Percentiles rank a stretch among this genome's conserved stretches.
Conservation (phyloP, 2,113 vertebrate genomes). For the Corythoichthys intestinalis region DNA sequence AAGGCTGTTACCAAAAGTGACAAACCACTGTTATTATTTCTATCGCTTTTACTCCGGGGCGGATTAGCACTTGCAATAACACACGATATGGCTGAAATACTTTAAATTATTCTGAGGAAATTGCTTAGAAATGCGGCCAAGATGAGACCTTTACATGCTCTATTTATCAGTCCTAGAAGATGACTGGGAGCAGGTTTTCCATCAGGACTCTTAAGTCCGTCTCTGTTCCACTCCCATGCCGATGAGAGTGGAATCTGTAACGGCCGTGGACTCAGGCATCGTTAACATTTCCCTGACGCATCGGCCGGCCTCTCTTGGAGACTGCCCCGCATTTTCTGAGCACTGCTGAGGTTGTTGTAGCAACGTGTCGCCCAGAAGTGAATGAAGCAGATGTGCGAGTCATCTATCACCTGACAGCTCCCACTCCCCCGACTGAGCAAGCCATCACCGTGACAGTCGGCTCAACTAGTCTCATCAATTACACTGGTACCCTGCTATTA, state of each 20-base stretch:
- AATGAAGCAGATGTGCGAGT: constrained; percentile 84
- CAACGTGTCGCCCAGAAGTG: constrained; percentile 81
- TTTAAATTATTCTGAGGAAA: constrained; percentile 41
- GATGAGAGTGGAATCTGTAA: constrained; percentile 68
- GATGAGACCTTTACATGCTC: constrained; percentile 45
- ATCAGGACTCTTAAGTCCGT: constrained; percentile 49
- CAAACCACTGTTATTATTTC: constrained; percentile 73
- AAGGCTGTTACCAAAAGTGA: constrained; percentile 72
- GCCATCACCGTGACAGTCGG: constrained; percentile 80
- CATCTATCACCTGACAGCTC: constrained; percentile 82
- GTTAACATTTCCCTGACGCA: constrained; percentile 82
- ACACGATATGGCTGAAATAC: constrained; percentile 49
- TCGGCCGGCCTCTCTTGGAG: constrained; percentile 76
- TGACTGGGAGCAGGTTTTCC: constrained; percentile 53
- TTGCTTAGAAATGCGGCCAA: constrained; percentile 24
- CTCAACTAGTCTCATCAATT: constrained; percentile 67
- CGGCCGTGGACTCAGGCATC: constrained; percentile 76
- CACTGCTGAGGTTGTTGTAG: constrained; percentile 80
- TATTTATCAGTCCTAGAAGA: constrained; percentile 42
- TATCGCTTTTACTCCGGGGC: constrained; percentile 46
- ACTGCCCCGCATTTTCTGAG: constrained; percentile 81
- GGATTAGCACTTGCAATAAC: constrained; percentile 41
- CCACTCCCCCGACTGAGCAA: constrained; percentile 78
- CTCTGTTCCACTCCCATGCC: constrained; percentile 54
- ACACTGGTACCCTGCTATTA: constrained; percentile 68